These are phyloP conservation scores for Sapajus apella DNA, from an alignment of 2,113 vertebrate genomes.

Conservation along the genomic window DNA sequence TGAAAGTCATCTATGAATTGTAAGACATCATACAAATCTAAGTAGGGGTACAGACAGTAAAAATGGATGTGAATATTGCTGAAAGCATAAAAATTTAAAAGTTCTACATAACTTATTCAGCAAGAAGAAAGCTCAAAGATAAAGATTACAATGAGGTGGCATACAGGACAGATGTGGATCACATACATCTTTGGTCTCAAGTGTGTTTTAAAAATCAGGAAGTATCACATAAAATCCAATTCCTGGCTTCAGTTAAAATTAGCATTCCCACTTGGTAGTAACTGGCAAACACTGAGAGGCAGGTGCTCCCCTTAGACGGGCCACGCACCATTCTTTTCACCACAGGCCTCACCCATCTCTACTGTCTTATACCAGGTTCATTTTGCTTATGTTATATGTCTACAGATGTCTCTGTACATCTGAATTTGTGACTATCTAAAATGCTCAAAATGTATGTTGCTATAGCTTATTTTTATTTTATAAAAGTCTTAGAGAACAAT, in stretches of 20 bases:
- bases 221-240: neutral
- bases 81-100: neutral
- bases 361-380: neutral
- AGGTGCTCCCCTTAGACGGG: neutral
- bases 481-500: constrained; percentile 9
- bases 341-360: neutral
- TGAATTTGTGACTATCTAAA: neutral
- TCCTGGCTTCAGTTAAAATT: constrained; percentile 31
- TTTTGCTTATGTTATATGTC: neutral
- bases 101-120: neutral
- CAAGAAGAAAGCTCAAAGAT: neutral
- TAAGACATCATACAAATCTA: neutral
- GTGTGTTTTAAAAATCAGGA: neutral
- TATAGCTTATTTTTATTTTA: neutral
- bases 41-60: neutral
- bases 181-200: neutral
- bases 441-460: neutral
- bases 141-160: neutral
- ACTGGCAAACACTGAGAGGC: neutral
- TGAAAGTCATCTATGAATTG: neutral
- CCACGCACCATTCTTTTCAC: neutral
- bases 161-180: neutral
- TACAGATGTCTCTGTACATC: neutral
- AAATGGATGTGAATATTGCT: neutral
- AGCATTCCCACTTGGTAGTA: neutral